Base-by-base conservation (phyloP, 30 jellyfish, hydroid and myxozoan genomes). In the Hydractinia echinata region DNA sequence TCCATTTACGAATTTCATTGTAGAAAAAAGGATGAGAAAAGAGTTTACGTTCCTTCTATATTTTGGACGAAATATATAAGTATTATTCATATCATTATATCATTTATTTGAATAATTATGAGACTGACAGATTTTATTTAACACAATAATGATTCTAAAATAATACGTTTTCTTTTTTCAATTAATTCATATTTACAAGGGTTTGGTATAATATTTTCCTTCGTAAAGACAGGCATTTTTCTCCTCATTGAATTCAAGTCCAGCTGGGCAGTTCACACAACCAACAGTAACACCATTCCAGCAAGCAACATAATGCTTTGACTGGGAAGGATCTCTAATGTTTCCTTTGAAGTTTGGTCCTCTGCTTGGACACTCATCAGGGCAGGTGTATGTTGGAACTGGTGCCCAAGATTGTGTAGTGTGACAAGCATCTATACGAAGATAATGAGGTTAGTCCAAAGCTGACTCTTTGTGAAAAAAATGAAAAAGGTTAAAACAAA, bases 231-330 rank as follows among this genome's bases (percentile, higher is more conserved):
- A 77, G 0, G 85, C 85, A 15, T 77, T 77, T 60, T 15, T 48
- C 9, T 55, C 19, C 49, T 77, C 85, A 83, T 77, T 77, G 66
- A 77, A 77, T 64, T 52, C 30, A 51, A 77, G 44, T 21, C 73
- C 82, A 10, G 85, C 83, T 19, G 85, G 85, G 82, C 85, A 77
- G 4, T 50, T 19, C 4, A 77, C 85, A 54, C 85, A 77, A 1
- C 85, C 85, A 5, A 30, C 61, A 7, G 85, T 77, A 10, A 54
- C 76, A 20, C 85, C 85, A 16, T 77, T 61, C 85, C 85, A 77
- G 30, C 85, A 77, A 77, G 79, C 85, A 60, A 77, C 73, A 2
- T 77, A 77, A 8, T 77, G 85, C 3, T 14, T 53, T 6, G 19
- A n/a, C 1, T 77, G 18, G 5, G 18, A 60, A 8, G 85, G 78